Conservation (phyloP, 2,113 vertebrate species). For the Tyrannus savana region DNA sequence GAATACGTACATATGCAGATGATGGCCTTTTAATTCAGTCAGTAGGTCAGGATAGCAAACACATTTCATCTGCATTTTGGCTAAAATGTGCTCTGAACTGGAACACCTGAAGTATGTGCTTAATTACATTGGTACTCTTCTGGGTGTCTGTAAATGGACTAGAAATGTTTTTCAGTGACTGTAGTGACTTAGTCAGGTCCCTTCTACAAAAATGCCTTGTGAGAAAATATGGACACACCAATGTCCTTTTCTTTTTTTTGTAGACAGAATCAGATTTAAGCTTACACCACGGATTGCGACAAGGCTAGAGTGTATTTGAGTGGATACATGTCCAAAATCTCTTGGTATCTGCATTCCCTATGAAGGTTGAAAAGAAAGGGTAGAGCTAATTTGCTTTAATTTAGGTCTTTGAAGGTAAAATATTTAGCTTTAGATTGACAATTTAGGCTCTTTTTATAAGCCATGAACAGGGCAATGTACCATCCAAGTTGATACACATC, state of each 20-base stretch:
- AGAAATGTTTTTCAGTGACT: background rate
- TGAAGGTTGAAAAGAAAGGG: background rate
- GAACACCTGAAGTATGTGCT: background rate
- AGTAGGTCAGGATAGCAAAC: background rate
- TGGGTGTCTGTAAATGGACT: background rate
- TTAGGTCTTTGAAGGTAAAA: background rate
- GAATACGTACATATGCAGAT: background rate
- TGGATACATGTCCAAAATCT: background rate
- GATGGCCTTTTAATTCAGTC: background rate
- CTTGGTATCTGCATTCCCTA: rapidly evolving
- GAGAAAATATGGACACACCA: background rate
- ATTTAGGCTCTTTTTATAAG: background rate
- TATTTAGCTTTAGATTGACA: background rate
- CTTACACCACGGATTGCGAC: background rate
- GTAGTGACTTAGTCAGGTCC: background rate
- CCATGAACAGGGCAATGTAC: background rate
- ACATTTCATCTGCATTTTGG: background rate
- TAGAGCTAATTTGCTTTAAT: background rate
- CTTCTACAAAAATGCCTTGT: background rate
- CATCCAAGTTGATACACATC: background rate
- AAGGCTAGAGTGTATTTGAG: background rate
- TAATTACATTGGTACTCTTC: background rate
- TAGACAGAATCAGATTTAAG: background rate
- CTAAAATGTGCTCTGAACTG: background rate
- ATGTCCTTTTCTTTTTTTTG: background rate